Evolutionary conservation across 2,113 vertebrate genomes (phyloP), one percentile per base, ranked within the genome.

Genomic region (Melanotaenia duboulayi): DNA sequence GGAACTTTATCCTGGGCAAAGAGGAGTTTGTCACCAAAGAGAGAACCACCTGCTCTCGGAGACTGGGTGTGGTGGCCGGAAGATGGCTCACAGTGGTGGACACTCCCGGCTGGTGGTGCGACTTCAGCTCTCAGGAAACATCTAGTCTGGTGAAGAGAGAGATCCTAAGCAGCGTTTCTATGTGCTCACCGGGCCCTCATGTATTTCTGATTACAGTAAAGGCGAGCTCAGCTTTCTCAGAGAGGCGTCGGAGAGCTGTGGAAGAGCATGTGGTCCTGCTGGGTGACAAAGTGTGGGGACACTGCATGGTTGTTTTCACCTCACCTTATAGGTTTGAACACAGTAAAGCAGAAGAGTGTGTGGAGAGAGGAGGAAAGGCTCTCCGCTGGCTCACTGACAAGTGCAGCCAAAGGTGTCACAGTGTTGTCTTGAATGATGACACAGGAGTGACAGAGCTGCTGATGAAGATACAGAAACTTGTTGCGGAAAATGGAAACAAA

Each of bases 81-180:
- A 44, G 56, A 6, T 35, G 82, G 83, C 51, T 94, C 51, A 82
- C 75, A 0, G 91, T 94, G 70, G 92, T 93, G 65, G 92, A 94
- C 84, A 76, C 92, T 0, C 93, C 93, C 0, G 91, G 92, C 25
- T 93, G 92, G 92, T 88, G 89, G 91, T 93, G 91, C 28, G 91
- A 92, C 74, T 89, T 87, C 46, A 57, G 78, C 4, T 65, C 54
- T 2, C 59, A 51, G 37, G 90, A 92, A 46, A 91, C 89, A 0
- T 67, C 83, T 0, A 49, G 56, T 40, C 77, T 92, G 24, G 85
- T 93, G 64, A 92, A 86, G 44, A 62, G 81, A 51, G 92, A 93
- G 86, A 79, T 94, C 1, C 16, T 60, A 0, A 66, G 61, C 71
- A 89, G 92, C 8, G 50, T 91, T 9, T 77, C 70, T 4, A 73